Evolutionary conservation across 2,797 vertebrate genomes (phyloP).

Genomic region (Heliangelus exortis): DNA sequence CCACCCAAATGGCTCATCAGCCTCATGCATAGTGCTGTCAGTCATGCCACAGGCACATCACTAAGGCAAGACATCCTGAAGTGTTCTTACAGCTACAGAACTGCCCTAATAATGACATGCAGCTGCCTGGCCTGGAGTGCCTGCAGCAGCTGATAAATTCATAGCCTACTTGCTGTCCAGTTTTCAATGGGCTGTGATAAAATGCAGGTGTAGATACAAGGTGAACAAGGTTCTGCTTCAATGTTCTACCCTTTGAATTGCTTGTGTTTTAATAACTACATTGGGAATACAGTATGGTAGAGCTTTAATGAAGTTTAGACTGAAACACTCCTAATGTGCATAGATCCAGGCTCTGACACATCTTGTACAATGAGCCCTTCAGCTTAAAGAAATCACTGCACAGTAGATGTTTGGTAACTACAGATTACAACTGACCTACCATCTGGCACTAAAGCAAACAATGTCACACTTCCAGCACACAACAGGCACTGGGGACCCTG

Average conservation of each 20-base stretch:
- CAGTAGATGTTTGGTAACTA: neutral
- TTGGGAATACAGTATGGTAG: neutral
- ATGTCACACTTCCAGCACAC: neutral
- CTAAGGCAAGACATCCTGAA: slow-evolving; percentile 4
- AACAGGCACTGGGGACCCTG: neutral
- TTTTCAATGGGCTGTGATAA: neutral
- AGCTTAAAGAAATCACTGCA: neutral
- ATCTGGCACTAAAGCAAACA: neutral
- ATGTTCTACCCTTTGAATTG: neutral
- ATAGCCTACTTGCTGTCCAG: neutral
- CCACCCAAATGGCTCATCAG: neutral
- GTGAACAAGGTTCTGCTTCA: neutral
- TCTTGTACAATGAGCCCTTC: neutral
- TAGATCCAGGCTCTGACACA: neutral
- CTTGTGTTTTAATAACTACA: neutral
- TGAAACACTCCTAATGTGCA: neutral
- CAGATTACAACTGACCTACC: neutral
- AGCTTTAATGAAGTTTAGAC: neutral
- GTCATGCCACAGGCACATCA: neutral
- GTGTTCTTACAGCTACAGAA: neutral
- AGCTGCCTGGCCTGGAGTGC: neutral
- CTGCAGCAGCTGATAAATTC: slow-evolving; percentile 16
- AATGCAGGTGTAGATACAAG: neutral
- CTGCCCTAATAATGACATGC: neutral
- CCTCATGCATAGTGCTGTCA: neutral